A percentile compares a stretch with the other conserved stretches of the same genome.
phyloP scores from a whole-genome alignment of 2,888 invertebrate species.

The Platycnemis pennipes region DNA sequence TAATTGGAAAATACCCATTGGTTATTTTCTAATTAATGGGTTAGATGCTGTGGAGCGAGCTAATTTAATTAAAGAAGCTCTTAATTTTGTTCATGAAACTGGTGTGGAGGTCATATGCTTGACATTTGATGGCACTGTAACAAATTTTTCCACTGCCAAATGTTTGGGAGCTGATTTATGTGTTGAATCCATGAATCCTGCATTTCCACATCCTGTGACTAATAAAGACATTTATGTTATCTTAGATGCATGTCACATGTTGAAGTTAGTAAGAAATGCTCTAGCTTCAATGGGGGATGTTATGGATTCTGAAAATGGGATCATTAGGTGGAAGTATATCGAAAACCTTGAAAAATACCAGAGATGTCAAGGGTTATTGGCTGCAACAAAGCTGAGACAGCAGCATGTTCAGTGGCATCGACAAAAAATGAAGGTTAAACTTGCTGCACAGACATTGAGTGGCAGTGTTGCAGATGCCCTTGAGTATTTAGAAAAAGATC shows the following conservation, averaged over 20 bases:
- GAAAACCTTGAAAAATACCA: not conserved
- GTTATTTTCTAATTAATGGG: no score
- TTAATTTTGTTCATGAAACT: no score
- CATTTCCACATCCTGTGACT: no score
- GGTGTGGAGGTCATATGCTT: no score
- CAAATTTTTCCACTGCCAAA: no score
- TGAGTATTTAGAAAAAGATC: slow-evolving; percentile 60
- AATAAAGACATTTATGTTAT: no score
- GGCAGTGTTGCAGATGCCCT: slow-evolving; percentile 70
- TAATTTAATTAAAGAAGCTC: no score
- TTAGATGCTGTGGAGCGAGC: no score
- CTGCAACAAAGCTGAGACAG: slow-evolving; percentile 69
- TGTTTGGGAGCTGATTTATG: no score
- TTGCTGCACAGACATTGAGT: slow-evolving; percentile 71
- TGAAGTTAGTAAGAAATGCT: not conserved
- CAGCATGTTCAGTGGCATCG: slow-evolving; percentile 68
- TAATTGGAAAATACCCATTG: no score
- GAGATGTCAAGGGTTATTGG: slow-evolving; percentile 35
- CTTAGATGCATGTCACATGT: not conserved
- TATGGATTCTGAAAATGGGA: not conserved
- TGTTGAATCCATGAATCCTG: no score
- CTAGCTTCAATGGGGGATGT: not conserved
- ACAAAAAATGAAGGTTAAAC: slow-evolving; percentile 71
- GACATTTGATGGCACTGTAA: no score
- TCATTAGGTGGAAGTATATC: not conserved